Conservation (phyloP, 2,113 vertebrate species). For the Antechinus flavipes region DNA sequence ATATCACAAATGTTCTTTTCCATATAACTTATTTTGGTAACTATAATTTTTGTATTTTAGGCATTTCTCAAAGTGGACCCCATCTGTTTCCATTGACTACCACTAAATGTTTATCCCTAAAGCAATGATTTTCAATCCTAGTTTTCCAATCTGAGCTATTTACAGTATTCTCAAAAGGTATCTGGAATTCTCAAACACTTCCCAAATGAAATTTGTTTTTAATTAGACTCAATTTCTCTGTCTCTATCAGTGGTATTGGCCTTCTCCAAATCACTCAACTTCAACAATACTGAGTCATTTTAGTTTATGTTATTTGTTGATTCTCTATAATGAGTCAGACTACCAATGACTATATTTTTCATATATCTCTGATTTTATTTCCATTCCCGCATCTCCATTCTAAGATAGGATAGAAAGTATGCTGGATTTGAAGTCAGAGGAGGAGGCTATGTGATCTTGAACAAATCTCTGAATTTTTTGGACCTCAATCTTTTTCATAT, state of each 20-base stretch:
- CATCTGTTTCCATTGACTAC: neutral
- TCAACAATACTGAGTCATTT: conserved; percentile 4
- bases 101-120: conserved; percentile 3
- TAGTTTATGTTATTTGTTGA: conserved; percentile 41
- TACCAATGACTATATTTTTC: neutral
- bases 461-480: neutral
- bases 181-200: conserved; percentile 39
- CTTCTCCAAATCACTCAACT: neutral
- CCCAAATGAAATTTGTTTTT: conserved; percentile 41
- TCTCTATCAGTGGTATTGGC: neutral
- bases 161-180: conserved; percentile 36
- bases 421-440: neutral
- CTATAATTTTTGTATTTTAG: neutral
- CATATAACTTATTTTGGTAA: neutral
- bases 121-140: conserved; percentile 3
- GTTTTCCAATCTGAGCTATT: conserved; percentile 21
- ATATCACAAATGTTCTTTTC: neutral
- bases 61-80: neutral
- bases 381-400: neutral
- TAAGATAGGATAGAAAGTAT: neutral
- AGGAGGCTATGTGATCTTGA: neutral
- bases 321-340: neutral
- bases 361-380: neutral
- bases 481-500: neutral
- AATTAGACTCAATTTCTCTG: neutral